These are phyloP conservation scores for Allolobophora icterica DNA, from an alignment of 2,888 invertebrate species.

Conservation along the genomic window DNA sequence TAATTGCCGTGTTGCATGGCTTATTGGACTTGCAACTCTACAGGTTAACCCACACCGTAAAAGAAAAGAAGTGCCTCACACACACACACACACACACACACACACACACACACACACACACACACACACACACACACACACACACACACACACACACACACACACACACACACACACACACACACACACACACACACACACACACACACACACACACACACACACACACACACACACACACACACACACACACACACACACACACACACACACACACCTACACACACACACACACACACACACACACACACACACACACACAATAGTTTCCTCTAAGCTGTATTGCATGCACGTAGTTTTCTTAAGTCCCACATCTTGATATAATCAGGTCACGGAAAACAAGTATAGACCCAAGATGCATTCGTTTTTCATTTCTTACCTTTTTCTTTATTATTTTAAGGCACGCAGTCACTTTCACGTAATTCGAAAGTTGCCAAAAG, in stretches of 20 bases:
- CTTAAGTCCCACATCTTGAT: too few relatives aligned
- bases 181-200: not conserved
- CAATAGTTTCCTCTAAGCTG: not conserved
- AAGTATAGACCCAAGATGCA: not conserved
- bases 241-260: not conserved
- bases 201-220: not conserved
- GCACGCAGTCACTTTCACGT: not conserved
- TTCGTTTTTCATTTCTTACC: not conserved
- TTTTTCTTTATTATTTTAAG: not conserved
- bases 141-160: not conserved
- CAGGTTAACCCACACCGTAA: not conserved
- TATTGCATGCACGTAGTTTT: too few relatives aligned
- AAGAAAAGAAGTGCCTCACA: too few relatives aligned
- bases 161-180: not conserved
- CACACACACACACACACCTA: not conserved
- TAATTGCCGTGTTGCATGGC: not conserved
- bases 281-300: not conserved
- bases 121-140: not conserved
- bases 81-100: not conserved
- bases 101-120: not conserved
- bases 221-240: not conserved
- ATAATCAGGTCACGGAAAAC: not conserved
- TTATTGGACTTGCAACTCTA: not conserved
- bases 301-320: not conserved
- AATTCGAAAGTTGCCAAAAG: not conserved